A percentile compares a stretch with the other conserved stretches of the same genome.
Evolutionary conservation across 2,888 invertebrate species (phyloP).

Genomic region (Cyaniris semiargus): DNA sequence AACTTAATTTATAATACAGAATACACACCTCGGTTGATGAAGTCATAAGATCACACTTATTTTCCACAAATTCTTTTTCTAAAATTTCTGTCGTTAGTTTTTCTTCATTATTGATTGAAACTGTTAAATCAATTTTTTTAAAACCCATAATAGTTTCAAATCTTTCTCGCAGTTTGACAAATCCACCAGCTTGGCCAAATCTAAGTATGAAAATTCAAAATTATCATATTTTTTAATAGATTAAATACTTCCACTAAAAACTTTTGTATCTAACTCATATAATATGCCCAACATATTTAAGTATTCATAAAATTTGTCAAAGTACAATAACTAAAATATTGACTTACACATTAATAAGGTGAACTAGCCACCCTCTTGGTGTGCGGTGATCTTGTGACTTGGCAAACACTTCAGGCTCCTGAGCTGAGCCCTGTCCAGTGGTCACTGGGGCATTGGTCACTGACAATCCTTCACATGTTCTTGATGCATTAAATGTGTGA

Average conservation of each 20-base stretch:
- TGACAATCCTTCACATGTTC: constrained; percentile 84
- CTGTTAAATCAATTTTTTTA: constrained; percentile 72
- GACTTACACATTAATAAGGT: constrained; percentile 90
- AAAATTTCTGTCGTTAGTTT: constrained; percentile 66
- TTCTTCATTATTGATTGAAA: constrained; percentile 66
- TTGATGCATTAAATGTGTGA: constrained; percentile 90
- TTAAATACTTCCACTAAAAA: too few relatives aligned
- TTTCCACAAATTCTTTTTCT: constrained; percentile 67
- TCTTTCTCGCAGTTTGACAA: constrained; percentile 90
- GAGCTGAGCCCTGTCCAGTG: constrained; percentile 74
- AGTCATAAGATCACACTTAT: constrained; percentile 54
- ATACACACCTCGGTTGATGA: constrained; percentile 54
- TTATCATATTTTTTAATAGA: neutral
- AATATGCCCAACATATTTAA: too few relatives aligned
- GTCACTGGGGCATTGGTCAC: constrained; percentile 58
- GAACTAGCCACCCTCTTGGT: constrained; percentile 97
- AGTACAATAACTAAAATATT: too few relatives aligned
- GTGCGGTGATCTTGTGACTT: constrained; percentile 89
- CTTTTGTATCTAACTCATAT: too few relatives aligned
- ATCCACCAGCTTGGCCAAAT: constrained; percentile 94
- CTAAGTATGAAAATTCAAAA: constrained; percentile 56
- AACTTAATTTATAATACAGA: neutral
- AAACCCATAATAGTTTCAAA: constrained; percentile 87
- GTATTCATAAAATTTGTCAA: too few relatives aligned
- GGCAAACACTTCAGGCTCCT: constrained; percentile 81